These are phyloP conservation scores for Cyprinus carpio DNA, from an alignment of 2,113 vertebrate genomes.

Conservation along the genomic window DNA sequence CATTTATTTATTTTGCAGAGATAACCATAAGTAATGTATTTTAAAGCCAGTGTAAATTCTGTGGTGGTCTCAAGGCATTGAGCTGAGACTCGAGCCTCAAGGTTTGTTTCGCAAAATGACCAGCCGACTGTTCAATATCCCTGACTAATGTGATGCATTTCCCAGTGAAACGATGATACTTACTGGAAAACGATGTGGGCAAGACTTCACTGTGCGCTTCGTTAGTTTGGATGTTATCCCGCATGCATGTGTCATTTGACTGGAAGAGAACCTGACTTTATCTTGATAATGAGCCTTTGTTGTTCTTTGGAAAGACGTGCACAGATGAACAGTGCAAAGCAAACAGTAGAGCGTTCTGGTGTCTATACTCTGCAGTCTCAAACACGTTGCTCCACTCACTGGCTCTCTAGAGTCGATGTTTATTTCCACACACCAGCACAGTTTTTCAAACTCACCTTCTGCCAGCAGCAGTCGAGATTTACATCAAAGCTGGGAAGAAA, in stretches of 20 bases:
- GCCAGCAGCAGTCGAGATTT: conserved; percentile 39
- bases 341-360: background rate
- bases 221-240: background rate
- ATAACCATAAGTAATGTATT: too few species aligned
- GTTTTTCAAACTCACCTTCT: conserved; percentile 30
- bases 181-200: background rate
- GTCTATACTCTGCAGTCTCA: background rate
- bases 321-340: background rate
- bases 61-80: too few species aligned
- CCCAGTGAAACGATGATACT: background rate
- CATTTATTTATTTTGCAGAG: too few species aligned
- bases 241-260: background rate
- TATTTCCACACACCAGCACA: conserved; percentile 37
- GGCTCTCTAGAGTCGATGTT: conserved; percentile 15
- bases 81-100: too few species aligned
- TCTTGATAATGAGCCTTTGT: background rate
- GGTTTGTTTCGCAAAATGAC: background rate
- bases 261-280: background rate
- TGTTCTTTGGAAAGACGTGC: background rate
- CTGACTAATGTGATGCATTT: background rate
- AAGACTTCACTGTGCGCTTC: background rate
- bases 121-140: background rate
- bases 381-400: conserved; percentile 18
- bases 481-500: conserved; percentile 31
- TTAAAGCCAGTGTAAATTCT: too few species aligned